A percentile compares a stretch with the other conserved stretches of the same genome.
Conservation (phyloP, 2,797 vertebrate species). For the Gila robusta region DNA sequence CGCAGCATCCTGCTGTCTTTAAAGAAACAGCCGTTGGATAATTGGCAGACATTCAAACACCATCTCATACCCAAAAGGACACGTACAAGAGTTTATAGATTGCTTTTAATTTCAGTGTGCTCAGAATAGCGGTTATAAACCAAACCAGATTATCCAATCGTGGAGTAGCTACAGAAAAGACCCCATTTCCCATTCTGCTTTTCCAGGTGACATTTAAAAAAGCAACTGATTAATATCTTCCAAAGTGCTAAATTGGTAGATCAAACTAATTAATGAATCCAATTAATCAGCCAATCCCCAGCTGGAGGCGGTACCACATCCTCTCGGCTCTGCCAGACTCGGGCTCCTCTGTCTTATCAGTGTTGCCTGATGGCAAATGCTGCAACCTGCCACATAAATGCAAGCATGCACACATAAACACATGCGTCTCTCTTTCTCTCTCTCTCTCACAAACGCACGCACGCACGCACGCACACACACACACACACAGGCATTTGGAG, state of each 20-base stretch:
- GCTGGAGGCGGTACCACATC: conserved; percentile 49
- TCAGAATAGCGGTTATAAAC: conserved; percentile 7
- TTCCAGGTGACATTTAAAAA: conserved; percentile 78
- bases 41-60: conserved; percentile 4
- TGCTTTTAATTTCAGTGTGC: conserved; percentile 26
- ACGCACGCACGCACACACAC: background rate
- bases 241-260: conserved; percentile 76
- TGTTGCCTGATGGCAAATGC: background rate
- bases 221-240: conserved; percentile 81
- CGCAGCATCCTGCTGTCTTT: conserved; percentile 10
- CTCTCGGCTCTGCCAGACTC: conserved; percentile 13
- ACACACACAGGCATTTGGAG: background rate
- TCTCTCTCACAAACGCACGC: no score
- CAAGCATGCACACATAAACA: conserved; percentile 18
- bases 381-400: conserved; percentile 22
- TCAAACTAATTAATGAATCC: conserved; percentile 79
- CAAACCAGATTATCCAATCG: conserved; percentile 18
- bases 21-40: background rate
- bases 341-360: conserved; percentile 20
- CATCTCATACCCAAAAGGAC: background rate
- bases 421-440: background rate
- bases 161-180: conserved; percentile 41
- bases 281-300: conserved; percentile 75
- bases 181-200: conserved; percentile 71
- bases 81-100: conserved; percentile 7